Conservation (phyloP, 2,797 vertebrate genomes). For the Artibeus jamaicensis region DNA sequence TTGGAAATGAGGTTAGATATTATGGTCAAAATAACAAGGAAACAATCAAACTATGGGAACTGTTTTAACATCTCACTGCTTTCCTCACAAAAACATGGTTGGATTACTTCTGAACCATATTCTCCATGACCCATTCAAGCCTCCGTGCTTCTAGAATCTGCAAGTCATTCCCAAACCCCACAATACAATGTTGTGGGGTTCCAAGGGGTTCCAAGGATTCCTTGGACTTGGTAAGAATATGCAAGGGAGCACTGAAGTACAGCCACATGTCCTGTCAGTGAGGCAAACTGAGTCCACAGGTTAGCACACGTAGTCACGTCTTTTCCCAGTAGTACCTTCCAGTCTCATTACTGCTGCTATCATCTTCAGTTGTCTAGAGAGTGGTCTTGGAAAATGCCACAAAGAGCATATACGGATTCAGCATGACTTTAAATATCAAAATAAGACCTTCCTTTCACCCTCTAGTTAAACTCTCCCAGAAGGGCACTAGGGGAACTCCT, state of each 20-base stretch:
- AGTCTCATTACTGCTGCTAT: not conserved
- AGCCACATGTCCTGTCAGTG: not conserved
- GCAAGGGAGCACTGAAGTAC: not conserved
- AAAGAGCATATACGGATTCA: not conserved
- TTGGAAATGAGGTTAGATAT: not conserved
- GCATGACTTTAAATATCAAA: not conserved
- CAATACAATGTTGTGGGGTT: not conserved
- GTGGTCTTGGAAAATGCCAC: not conserved
- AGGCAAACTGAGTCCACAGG: not conserved
- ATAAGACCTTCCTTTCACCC: not conserved
- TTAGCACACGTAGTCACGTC: not conserved
- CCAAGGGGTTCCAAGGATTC: too few relatives aligned
- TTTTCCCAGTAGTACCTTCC: not conserved
- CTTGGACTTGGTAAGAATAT: not conserved
- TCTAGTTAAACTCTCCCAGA: not conserved
- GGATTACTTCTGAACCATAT: not conserved
- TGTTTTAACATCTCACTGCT: not conserved
- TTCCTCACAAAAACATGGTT: not conserved
- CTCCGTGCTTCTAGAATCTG: not conserved
- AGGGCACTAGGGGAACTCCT: not conserved
- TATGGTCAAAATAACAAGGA: not conserved
- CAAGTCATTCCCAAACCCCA: not conserved
- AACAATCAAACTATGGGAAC: not conserved
- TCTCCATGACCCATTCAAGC: not conserved
- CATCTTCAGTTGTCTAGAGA: not conserved